phyloP scores from a whole-genome alignment of 2,113 vertebrate genomes.

The Xiphophorus maculatus region DNA sequence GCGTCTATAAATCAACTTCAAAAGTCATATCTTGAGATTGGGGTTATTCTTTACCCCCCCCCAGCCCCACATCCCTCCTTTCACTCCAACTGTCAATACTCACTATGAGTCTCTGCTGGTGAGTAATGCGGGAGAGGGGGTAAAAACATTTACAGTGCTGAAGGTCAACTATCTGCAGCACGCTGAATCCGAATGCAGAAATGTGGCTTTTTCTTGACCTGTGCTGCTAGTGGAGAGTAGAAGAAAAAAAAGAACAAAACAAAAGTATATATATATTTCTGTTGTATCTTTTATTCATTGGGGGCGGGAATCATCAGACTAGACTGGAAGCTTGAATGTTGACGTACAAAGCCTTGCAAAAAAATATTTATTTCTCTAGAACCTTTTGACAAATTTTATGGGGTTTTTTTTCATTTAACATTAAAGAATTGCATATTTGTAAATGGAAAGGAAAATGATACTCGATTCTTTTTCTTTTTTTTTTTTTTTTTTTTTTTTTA shows the following conservation, averaged over 20 bases:
- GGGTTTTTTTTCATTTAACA: background rate
- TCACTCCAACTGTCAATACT: conserved; percentile 1
- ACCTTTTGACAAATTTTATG: too few relatives aligned
- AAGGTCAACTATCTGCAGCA: background rate
- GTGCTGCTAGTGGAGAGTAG: background rate
- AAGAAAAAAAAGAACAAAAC: background rate
- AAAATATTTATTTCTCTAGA: background rate
- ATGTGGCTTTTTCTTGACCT: background rate
- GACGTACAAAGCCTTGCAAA: background rate
- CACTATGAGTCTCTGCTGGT: background rate
- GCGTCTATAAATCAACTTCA: conserved; percentile 3
- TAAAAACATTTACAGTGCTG: background rate
- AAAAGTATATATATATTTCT: background rate
- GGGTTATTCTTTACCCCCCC: conserved; percentile 36
- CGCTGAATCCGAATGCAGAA: background rate
- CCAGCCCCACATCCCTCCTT: too few relatives aligned
- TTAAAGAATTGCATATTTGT: background rate
- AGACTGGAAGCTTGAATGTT: background rate
- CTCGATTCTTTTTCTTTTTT: background rate
- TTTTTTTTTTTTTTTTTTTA: background rate
- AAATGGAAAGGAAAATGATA: background rate
- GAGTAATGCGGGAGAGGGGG: background rate
- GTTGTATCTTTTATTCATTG: background rate
- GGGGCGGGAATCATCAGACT: background rate
- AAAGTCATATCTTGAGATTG: conserved; percentile 46